Conservation (phyloP, 2,888 invertebrate genomes). For the Papilio gigon region DNA sequence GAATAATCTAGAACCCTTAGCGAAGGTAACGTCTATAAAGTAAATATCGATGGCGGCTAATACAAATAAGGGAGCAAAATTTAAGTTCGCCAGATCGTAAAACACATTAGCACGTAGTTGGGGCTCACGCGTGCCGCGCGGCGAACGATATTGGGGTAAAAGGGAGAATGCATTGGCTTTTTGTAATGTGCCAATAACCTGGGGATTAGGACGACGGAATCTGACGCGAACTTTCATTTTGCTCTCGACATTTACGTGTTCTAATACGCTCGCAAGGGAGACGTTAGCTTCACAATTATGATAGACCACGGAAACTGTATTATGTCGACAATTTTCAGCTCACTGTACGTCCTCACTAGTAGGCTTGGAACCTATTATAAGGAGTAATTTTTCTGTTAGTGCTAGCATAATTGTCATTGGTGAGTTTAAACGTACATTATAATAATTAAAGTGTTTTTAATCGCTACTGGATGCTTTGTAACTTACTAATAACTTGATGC, state of each 20-base stretch:
- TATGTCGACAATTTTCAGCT: background rate
- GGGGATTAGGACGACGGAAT: constrained; percentile 62
- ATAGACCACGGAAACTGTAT: constrained; percentile 35
- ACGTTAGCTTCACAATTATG: constrained; percentile 54
- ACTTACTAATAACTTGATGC: too few relatives aligned
- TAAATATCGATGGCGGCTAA: constrained; percentile 43
- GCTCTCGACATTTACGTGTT: constrained; percentile 54
- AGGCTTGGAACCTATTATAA: too few relatives aligned
- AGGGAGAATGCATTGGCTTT: constrained; percentile 77
- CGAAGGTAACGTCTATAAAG: constrained; percentile 11
- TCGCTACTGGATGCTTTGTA: too few relatives aligned
- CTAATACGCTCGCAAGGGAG: constrained; percentile 57
- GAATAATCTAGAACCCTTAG: background rate
- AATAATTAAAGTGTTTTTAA: too few relatives aligned
- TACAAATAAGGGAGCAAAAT: constrained; percentile 58
- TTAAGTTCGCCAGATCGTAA: constrained; percentile 66
- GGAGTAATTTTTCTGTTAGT: too few relatives aligned
- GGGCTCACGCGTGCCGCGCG: constrained; percentile 53
- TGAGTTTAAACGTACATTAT: too few relatives aligned
- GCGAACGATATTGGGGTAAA: constrained; percentile 64
- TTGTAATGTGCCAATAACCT: constrained; percentile 77
- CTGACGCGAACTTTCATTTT: constrained; percentile 57
- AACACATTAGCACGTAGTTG: constrained; percentile 78
- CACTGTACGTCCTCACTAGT: too few relatives aligned
- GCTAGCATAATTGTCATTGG: too few relatives aligned